These are phyloP conservation scores for Sarcophilus harrisii DNA, from an alignment of 2,797 vertebrate species.

Conservation along the genomic window DNA sequence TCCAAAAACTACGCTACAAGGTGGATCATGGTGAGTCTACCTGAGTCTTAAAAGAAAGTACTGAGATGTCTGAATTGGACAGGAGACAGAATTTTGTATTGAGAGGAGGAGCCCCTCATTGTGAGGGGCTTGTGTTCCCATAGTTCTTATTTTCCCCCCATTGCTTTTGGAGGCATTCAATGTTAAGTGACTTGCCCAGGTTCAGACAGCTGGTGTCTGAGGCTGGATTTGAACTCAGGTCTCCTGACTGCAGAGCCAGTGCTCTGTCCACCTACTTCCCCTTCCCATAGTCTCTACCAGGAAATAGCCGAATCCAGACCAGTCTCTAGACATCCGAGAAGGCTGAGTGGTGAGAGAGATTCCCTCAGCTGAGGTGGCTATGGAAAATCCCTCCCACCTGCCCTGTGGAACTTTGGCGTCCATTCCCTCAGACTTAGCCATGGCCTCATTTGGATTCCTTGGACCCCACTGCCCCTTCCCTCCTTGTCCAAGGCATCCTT, in stretches of 20 bases:
- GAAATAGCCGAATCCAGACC: not conserved
- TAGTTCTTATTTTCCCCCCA: not conserved
- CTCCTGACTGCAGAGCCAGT: not conserved
- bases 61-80: not conserved
- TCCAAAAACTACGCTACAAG: slow-evolving; percentile 94
- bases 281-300: not conserved
- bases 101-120: not conserved
- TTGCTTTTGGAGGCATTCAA: not conserved
- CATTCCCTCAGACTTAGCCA: not conserved
- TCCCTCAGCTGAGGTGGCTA: not conserved
- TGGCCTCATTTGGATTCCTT: not conserved
- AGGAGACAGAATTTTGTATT: not conserved
- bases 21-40: slow-evolving; percentile 91
- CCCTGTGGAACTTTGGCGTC: not conserved
- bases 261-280: not conserved
- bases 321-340: not conserved
- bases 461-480: not conserved
- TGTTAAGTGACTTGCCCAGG: not conserved
- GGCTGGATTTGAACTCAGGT: not conserved
- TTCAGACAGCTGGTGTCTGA: not conserved
- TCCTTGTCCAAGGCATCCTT: not conserved
- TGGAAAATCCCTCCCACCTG: not conserved
- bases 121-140: not conserved
- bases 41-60: not conserved
- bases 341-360: not conserved